Conservation (phyloP, 2,113 vertebrate genomes). For the Isichthys henryi region DNA sequence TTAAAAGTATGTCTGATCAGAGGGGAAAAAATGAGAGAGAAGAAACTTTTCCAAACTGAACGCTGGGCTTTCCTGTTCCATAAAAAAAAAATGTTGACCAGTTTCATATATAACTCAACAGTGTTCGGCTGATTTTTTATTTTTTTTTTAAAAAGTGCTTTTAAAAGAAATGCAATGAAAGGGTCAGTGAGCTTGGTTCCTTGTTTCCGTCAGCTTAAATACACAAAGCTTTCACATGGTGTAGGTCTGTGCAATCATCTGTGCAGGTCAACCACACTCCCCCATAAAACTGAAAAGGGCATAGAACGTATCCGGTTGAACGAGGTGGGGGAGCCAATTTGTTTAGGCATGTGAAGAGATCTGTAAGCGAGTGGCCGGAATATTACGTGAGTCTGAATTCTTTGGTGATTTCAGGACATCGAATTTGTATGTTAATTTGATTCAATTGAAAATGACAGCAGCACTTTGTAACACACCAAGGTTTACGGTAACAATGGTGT, state of each 20-base stretch:
- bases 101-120: background rate
- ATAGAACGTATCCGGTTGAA: constrained; percentile 16
- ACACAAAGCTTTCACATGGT: constrained; percentile 1
- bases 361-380: background rate
- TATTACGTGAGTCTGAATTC: background rate
- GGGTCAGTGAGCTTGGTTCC: background rate
- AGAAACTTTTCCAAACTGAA: constrained; percentile 20
- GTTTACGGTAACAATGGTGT: background rate
- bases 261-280: constrained; percentile 28
- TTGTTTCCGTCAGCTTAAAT: background rate
- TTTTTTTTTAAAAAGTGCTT: background rate
- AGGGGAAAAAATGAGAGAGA: constrained; percentile 15
- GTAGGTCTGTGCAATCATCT: constrained; percentile 22
- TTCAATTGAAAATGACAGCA: background rate
- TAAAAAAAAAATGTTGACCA: background rate
- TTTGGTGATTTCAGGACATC: background rate
- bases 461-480: background rate
- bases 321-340: background rate
- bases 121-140: background rate
- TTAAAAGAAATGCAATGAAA: background rate
- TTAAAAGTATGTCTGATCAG: constrained; percentile 17
- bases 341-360: background rate
- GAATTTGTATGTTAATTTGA: background rate
- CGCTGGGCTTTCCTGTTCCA: constrained; percentile 6
- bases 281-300: background rate